These are phyloP conservation scores for Acinonyx jubatus DNA, from an alignment of 2,113 vertebrate genomes.

Conservation along the genomic window DNA sequence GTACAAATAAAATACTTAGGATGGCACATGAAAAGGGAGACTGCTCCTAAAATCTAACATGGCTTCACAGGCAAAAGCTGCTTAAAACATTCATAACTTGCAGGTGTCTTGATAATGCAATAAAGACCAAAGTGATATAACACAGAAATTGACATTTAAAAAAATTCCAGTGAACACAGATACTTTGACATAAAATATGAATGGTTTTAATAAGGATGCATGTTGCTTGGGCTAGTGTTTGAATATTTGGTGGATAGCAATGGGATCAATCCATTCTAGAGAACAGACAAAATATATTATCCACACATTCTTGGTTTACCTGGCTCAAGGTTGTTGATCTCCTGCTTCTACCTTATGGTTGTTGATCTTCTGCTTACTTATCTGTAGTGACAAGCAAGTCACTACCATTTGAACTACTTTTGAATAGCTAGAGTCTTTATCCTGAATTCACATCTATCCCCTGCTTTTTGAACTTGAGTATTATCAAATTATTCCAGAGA, in stretches of 20 bases:
- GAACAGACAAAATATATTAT: conserved; percentile 3
- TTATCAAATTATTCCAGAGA: conserved; percentile 28
- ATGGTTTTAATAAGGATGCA: conserved; percentile 33
- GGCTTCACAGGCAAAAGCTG: conserved; percentile 29
- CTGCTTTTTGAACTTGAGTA: not conserved
- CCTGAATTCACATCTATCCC: not conserved
- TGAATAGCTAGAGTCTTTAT: not conserved
- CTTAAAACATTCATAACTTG: conserved; percentile 46
- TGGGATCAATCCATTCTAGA: conserved; percentile 54
- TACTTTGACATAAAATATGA: conserved; percentile 31
- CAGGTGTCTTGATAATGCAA: conserved; percentile 50
- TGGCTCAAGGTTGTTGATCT: not conserved
- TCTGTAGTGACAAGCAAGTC: not conserved
- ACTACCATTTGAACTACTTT: not conserved
- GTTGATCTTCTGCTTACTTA: not conserved
- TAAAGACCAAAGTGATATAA: conserved; percentile 33
- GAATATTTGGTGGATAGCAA: conserved; percentile 6
- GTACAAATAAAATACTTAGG: not conserved
- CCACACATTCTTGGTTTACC: not conserved
- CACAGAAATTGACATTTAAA: conserved; percentile 30
- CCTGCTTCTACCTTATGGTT: not conserved
- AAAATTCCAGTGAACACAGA: not conserved
- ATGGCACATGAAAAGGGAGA: not conserved
- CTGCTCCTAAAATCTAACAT: conserved; percentile 3
- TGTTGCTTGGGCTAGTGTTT: not conserved